Evolutionary conservation across 2,888 invertebrate genomes (phyloP).

Genomic region (Hydraecia micacea): DNA sequence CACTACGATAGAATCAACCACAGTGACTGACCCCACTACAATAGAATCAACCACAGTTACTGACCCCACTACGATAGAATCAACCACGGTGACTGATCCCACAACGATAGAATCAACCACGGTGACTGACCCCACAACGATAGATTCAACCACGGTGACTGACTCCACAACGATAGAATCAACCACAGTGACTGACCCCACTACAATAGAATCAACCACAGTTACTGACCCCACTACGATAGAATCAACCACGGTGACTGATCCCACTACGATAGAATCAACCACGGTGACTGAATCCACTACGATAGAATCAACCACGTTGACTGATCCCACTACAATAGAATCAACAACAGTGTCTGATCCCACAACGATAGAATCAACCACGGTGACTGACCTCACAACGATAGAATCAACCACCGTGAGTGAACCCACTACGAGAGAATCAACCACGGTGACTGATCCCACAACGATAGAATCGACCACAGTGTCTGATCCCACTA

Average conservation of each 20-base stretch:
- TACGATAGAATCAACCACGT: neutral
- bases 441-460: neutral
- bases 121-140: neutral
- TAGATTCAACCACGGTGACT: neutral
- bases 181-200: neutral
- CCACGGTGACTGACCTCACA: neutral
- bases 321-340: neutral
- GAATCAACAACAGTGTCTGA: neutral
- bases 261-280: neutral
- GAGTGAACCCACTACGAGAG: neutral
- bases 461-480: neutral
- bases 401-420: neutral
- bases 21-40: slow-evolving; percentile 2
- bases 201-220: slow-evolving; percentile 8
- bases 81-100: neutral
- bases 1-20: slow-evolving; percentile 8
- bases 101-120: slow-evolving; percentile 16
- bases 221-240: neutral
- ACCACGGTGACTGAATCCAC: neutral
- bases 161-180: neutral
- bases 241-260: slow-evolving; percentile 15
- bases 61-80: slow-evolving; percentile 13
- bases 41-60: neutral
- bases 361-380: neutral
- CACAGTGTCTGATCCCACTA: neutral